These are phyloP conservation scores for Mirounga angustirostris DNA, from an alignment of 2,113 vertebrate species.

Conservation along the genomic window DNA sequence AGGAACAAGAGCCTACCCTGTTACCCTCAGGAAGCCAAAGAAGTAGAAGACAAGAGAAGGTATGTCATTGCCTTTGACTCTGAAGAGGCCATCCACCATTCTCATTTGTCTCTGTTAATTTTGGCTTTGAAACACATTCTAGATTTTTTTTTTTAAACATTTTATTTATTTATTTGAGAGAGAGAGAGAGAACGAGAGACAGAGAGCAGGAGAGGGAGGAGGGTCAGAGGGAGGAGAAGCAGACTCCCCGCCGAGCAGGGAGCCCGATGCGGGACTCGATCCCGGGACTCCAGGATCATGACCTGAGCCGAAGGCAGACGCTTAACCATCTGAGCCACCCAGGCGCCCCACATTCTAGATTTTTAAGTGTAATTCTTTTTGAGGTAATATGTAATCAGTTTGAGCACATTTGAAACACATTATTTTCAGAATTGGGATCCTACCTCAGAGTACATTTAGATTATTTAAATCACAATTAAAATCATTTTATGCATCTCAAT, in stretches of 20 bases:
- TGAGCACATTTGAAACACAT: background rate
- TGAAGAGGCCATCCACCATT: background rate
- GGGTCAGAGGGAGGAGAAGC: no score
- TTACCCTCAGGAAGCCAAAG: background rate
- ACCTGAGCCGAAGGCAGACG: no score
- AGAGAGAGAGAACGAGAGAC: no score
- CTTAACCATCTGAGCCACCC: no score
- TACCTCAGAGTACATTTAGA: slow-evolving; percentile 8
- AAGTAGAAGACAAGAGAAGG: background rate
- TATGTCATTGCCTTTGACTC: background rate
- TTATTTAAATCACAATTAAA: slow-evolving; percentile 54
- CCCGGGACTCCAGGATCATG: no score
- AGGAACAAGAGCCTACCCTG: background rate
- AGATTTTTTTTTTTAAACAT: background rate
- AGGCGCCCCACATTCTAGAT: background rate
- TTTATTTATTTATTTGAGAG: no score
- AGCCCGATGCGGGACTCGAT: no score
- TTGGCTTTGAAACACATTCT: background rate
- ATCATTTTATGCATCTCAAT: slow-evolving; percentile 49
- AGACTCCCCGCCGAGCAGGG: no score
- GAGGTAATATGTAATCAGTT: background rate
- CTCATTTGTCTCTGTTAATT: slow-evolving; percentile 40
- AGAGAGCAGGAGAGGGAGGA: no score
- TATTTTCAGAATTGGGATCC: background rate
- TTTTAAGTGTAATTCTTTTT: background rate